Base-by-base conservation (phyloP, 2,888 invertebrate genomes). In the Drosophila melanocephala region DNA sequence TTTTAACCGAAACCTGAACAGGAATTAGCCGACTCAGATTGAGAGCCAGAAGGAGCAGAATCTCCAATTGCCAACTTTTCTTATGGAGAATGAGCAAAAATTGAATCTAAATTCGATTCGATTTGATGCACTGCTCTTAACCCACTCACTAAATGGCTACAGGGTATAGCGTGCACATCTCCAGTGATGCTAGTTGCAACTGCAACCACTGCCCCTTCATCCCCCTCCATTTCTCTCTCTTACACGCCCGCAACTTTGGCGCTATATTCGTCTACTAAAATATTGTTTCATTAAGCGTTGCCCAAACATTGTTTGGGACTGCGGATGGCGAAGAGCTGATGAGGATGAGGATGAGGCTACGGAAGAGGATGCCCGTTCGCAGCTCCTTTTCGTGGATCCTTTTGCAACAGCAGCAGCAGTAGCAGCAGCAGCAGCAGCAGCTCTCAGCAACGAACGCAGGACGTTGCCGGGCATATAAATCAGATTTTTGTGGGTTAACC, bases 381-480 rank as follows among this genome's bases (percentile, higher is more conserved):
- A 66, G 52, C 66, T 72, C 68, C 70, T 70, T 52, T 52, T 69
- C 51, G 44, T 64, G 68, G 63, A 47, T 61, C 39, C 39, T 30
- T 37, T 53, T 28, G 33, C 39, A 19, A 3, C 14, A 14, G 12
- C n/a, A 42, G 39, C 39, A 26, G 26, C 26, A 22, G 22, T n/a
- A n/a, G n/a, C n/a, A 37, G 39, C 16, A n/a, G 42, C 5, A 42
- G 12, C 16, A 22, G 22, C 7, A 47, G 7, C 47, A 52, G 16
- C 28, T 50, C 47, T 52, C 19, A 55, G 55, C 50, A 28, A 64
- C 42, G 60, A 74, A 78, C 84, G 81, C 87, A 78, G 81, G 81
- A 85, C 76, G 87, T 83, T 87, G 83, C 72, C 81, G 79, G 75
- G 90, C 86, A 89, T 90, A 89, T 90, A 90, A 87, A 87, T 90